Conservation (phyloP, 2,888 invertebrate species). For the Lacanobia oleracea region DNA sequence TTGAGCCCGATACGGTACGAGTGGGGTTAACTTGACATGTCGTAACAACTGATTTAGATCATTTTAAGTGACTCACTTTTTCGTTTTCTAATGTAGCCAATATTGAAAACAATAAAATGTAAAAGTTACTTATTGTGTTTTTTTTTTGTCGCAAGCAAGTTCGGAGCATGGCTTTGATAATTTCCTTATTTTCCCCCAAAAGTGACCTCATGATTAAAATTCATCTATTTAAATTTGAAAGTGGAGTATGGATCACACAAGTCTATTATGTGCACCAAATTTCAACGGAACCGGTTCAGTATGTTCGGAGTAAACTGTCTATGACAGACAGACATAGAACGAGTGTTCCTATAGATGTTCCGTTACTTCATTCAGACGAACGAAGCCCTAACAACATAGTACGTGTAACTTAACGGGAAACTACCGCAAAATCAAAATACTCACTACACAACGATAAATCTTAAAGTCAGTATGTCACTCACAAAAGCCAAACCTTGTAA, state of each 20-base stretch:
- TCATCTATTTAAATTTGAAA: not conserved
- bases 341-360: not conserved
- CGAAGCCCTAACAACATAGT: too few species aligned
- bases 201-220: not conserved
- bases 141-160: too few species aligned
- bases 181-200: too few species aligned
- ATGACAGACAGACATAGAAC: not conserved
- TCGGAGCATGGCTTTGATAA: too few species aligned
- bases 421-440: too few species aligned
- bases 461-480: slow-evolving; percentile 33
- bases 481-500: slow-evolving; percentile 46
- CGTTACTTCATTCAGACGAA: not conserved
- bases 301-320: not conserved
- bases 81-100: not conserved
- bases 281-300: too few species aligned
- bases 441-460: slow-evolving; percentile 33
- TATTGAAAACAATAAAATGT: too few species aligned
- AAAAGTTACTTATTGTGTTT: too few species aligned
- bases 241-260: too few species aligned
- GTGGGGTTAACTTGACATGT: slow-evolving; percentile 62
- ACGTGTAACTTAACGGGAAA: too few species aligned
- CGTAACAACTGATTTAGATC: slow-evolving; percentile 59
- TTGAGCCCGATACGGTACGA: slow-evolving; percentile 66
- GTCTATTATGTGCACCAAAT: too few species aligned
- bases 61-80: slow-evolving; percentile 51